Percentiles rank a stretch among this genome's conserved stretches.
phyloP scores from a whole-genome alignment of 2,113 vertebrate species.

The Phylloscopus whistleri region DNA sequence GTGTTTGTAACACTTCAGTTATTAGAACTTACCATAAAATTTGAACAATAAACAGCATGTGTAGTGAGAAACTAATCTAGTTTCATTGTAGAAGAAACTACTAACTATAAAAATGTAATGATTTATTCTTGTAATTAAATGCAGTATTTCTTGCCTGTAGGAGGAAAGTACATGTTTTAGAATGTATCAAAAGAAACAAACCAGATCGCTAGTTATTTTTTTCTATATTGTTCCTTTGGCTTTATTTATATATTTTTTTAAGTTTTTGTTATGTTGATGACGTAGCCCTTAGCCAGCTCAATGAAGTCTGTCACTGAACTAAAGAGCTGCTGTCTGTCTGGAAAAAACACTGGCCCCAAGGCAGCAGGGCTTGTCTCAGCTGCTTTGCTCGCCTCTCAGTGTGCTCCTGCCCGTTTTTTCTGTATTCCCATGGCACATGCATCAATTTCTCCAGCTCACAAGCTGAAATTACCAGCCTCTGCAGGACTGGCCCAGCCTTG shows the following conservation, averaged over 20 bases:
- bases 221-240: not conserved
- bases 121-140: slow-evolving; percentile 52
- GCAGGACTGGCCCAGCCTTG: not conserved
- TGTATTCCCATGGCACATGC: not conserved
- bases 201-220: not conserved
- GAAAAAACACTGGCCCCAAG: not conserved
- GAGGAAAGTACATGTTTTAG: not conserved
- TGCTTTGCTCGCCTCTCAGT: not conserved
- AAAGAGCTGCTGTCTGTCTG: not conserved
- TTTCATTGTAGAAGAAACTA: slow-evolving; percentile 17
- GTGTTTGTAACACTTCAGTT: not conserved
- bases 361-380: not conserved
- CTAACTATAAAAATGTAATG: slow-evolving; percentile 7
- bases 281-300: not conserved
- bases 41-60: not conserved
- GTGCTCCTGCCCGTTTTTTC: not conserved
- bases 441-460: not conserved
- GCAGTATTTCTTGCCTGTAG: not conserved
- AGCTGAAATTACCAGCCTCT: not conserved
- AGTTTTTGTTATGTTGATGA: not conserved
- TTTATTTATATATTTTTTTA: not conserved
- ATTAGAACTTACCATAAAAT: not conserved
- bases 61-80: not conserved
- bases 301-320: not conserved
- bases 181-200: slow-evolving; percentile 16